Percentiles rank a stretch among this genome's conserved stretches.
Conservation (phyloP, 2,113 vertebrate genomes). For the Rhizomys pruinosus region DNA sequence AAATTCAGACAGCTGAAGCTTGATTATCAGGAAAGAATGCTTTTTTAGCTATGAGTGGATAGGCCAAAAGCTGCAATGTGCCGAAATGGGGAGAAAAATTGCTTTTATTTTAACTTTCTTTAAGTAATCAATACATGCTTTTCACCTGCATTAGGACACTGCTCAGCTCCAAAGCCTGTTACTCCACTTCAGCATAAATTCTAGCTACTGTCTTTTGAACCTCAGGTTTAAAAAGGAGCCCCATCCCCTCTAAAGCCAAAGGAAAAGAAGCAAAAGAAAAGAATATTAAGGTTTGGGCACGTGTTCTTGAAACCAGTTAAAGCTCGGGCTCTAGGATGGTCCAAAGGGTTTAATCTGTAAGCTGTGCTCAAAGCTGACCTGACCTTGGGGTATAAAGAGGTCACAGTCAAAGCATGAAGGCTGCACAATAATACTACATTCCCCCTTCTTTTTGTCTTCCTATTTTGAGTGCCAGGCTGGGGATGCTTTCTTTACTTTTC, state of each 20-base stretch:
- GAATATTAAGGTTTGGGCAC: slow-evolving; percentile 60
- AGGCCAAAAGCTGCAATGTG: slow-evolving; percentile 96
- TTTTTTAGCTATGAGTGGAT: slow-evolving; percentile 97
- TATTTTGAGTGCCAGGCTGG: slow-evolving; percentile 6
- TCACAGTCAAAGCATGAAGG: slow-evolving; percentile 34
- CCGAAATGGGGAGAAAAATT: slow-evolving; percentile 87
- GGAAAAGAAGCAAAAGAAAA: slow-evolving; percentile 55
- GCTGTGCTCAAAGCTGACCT: slow-evolving; percentile 62
- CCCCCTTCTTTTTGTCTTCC: neutral
- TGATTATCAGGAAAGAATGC: slow-evolving; percentile 99
- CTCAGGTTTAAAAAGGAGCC: slow-evolving; percentile 73
- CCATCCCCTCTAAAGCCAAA: slow-evolving; percentile 21
- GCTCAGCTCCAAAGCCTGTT: slow-evolving; percentile 80
- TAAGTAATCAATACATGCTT: slow-evolving; percentile 88
- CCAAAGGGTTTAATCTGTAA: slow-evolving; percentile 58
- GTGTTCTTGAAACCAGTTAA: slow-evolving; percentile 61
- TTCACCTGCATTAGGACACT: slow-evolving; percentile 86
- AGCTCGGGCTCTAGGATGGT: slow-evolving; percentile 38
- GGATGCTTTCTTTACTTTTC: slow-evolving; percentile 42
- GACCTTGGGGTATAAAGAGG: slow-evolving; percentile 64
- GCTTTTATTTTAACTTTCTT: slow-evolving; percentile 91
- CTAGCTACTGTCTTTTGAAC: slow-evolving; percentile 78
- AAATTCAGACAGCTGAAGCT: slow-evolving; percentile 97
- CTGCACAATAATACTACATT: neutral
- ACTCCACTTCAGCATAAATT: slow-evolving; percentile 83